These are phyloP conservation scores for Burhinus oedicnemus DNA, from an alignment of 2,113 vertebrate genomes.

Conservation along the genomic window DNA sequence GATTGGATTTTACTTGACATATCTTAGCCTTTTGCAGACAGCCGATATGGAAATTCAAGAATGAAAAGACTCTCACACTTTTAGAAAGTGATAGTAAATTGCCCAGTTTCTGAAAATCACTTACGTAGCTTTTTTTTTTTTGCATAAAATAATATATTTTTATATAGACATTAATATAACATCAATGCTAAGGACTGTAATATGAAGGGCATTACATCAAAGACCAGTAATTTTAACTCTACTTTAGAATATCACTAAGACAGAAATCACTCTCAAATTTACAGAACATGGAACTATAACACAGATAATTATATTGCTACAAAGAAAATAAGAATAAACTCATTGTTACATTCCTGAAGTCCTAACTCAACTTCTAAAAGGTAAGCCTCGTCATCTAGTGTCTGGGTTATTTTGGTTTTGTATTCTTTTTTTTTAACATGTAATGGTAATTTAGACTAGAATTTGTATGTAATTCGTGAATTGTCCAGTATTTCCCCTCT, in stretches of 20 bases:
- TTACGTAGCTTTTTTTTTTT: not conserved
- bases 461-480: not conserved
- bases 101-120: not conserved
- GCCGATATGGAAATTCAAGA: not conserved
- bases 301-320: not conserved
- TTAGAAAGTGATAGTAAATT: not conserved
- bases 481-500: not conserved
- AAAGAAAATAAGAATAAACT: not conserved
- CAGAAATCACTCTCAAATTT: not conserved
- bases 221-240: not conserved
- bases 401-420: fast-evolving
- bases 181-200: fast-evolving
- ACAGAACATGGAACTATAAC: not conserved
- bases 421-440: not conserved
- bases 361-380: not conserved
- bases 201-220: not conserved
- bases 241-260: not conserved
- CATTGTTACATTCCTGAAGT: not conserved
- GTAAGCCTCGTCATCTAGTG: fast-evolving
- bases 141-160: not conserved
- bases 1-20: not conserved
- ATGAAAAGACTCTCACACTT: fast-evolving
- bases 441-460: not conserved
- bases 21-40: not conserved
- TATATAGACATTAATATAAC: not conserved